Base-by-base conservation (phyloP, 1,140 invertebrate species). In the Penaeus vannamei region DNA sequence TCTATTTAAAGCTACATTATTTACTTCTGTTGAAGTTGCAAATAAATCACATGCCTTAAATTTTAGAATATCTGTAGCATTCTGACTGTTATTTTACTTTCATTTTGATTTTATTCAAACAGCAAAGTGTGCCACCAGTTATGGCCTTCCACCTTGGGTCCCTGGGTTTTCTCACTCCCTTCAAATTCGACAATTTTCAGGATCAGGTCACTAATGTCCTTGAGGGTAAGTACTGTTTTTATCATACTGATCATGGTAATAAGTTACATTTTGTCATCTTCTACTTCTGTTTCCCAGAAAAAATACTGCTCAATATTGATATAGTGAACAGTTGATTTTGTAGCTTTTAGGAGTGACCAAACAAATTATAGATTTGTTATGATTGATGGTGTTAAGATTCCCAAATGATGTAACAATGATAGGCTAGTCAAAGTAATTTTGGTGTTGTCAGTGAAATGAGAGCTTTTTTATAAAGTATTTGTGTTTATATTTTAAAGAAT, bases 141-240 rank as follows among this genome's bases (percentile, higher is more conserved):
- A 99, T 99, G 98, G 98, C 98, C 80, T 99, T 99, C 94, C 98
- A 99, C 93, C 95, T 99, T 90, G 98, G 98, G n/a, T 99, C 98
- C 0, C 93, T 99, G 69, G 98, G 98, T 12, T 99, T 99, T 93
- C 94, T 99, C 0, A 99, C 98, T 20, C 98, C 98, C 19, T 99
- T 99, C 93, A 96, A 97, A 92, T 98, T 99, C 93, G 96, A 97
- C 90, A 97, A 98, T 93, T 99, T 98, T 92, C 96, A 98, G 93
- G 96, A 98, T 88, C 97, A 98, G 95, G 96, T 99, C 20, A 90
- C 90, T 17, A 86, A 90, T 84, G 91, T 91, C 23, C 86, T 91
- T 12, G 91, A 91, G 83, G 91, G 91, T 91, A 8, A 82, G 85
- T 53, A 53, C 53, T 53, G 53, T 53, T 53, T 12, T 53, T 7